Base-by-base conservation (phyloP, 2,888 invertebrate species). In the Galerucella calmariensis region DNA sequence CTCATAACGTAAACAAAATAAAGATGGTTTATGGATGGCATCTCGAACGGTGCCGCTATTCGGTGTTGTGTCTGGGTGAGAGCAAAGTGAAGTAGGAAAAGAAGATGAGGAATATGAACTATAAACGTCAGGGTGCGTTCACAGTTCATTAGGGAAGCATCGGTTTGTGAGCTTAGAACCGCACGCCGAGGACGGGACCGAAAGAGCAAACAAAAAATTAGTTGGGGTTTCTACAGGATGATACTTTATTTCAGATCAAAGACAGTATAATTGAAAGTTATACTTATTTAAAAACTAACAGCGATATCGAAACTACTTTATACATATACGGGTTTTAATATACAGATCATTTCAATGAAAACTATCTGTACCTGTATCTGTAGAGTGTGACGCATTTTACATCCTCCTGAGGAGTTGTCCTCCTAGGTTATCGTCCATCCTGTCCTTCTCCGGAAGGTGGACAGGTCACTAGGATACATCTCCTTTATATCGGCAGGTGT, bases 111-210 rank as follows among this genome's bases (percentile, higher is more conserved):
- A 56, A 71, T 77, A 77, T 81, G 80, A 82, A 81, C 80, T 80
- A 81, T 82, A 82, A 82, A 83, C 82, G 81, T 83, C 82, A 78
- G 79, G 79, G 75, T 74, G 75, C 79, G 81, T 84, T 84, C 83
- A 81, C 83, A 82, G 83, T 82, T 83, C 83, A 83, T 84, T 84
- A 83, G 77, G 79, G 76, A 69, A 20, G 69, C 61, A 69, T 69
- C 27, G 69, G 35, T 61, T 68, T 63, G 68, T 56, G 56, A 65
- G 69, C 63, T 56, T 51, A 65, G 74, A 69, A 74, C 53, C 65
- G 67, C 67, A 72, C 67, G 46, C 41, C 48, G 24, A 51, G 48
- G 59, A 67, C 63, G 46, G 11, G 20, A 65, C 20, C 12, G 46
- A 65, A 65, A 46, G 46, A 46, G 48, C 53, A 69, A 72, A 70